These are phyloP conservation scores for Petrocephalus zakoni DNA, from an alignment of 2,113 vertebrate genomes.

Conservation along the genomic window DNA sequence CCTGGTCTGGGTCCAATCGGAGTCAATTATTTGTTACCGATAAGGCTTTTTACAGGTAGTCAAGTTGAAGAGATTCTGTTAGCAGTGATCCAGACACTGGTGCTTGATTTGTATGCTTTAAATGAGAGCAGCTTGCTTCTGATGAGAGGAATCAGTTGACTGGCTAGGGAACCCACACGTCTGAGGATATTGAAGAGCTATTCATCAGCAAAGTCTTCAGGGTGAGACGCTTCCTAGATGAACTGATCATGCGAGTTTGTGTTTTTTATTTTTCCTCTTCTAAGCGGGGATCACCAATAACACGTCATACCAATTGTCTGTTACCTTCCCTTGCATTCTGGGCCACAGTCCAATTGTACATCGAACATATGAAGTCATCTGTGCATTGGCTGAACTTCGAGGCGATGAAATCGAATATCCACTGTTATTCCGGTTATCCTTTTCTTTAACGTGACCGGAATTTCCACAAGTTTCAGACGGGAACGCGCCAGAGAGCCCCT, in stretches of 20 bases:
- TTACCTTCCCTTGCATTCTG: neutral
- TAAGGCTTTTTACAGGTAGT: neutral
- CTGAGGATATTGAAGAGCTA: neutral
- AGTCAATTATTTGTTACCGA: neutral
- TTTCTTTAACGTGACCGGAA: neutral
- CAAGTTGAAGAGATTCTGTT: neutral
- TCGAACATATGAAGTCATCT: neutral
- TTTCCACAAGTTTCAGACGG: neutral
- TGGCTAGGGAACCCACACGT: neutral
- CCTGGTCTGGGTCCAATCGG: neutral
- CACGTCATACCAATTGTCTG: neutral
- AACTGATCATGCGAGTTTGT: neutral
- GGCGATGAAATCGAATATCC: neutral
- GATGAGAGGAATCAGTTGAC: neutral
- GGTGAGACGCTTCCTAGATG: neutral
- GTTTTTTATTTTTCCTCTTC: neutral
- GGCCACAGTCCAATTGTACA: neutral
- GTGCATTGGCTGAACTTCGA: neutral
- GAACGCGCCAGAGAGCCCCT: slow-evolving; percentile 29
- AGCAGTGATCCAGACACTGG: neutral
- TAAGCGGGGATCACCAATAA: neutral
- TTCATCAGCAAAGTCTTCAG: neutral
- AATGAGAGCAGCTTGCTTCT: neutral
- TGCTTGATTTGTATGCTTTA: neutral
- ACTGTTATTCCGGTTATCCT: neutral